Base-by-base conservation (phyloP, 2,797 vertebrate genomes). In the Liparis tanakae region DNA sequence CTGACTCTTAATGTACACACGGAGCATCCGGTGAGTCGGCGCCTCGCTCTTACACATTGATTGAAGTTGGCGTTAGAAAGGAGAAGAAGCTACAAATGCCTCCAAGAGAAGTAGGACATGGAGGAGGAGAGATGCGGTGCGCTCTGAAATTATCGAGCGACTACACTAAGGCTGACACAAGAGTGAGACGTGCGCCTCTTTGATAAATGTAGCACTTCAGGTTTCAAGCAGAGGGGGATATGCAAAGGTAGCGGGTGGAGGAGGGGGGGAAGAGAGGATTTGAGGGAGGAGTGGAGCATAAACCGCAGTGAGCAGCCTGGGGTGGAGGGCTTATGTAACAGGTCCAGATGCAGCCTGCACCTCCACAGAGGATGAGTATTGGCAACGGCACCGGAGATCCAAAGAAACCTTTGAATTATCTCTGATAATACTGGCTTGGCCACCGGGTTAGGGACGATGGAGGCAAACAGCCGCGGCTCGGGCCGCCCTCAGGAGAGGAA, bases 301-400 rank as follows among this genome's bases (percentile, higher is more conserved):
- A 85, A 85, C 82, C 50, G 79, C 87, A 85, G 80, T 76, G 84
- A 83, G 82, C 63, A 65, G 79, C 72, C 39, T 44, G 74, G 65
- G 78, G 81, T 56, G 67, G 75, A 70, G 84, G 66, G 77, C 82
- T 94, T 92, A 93, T 83, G 83, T 92, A 94, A 93, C 82, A 73
- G 79, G 79, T 87, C 88, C 84, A 85, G 84, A 90, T 86, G 87
- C 72, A 50, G 80, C 67, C 70, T 72, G 51, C 54, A 85, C 79
- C 78, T 88, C 79, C 67, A 79, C 57, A 74, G 80, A 87, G 89
- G 88, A 88, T 86, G 85, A 76, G 71, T 76, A 87, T 70, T 80
- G 81, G 75, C 85, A 81, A 85, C 80, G 85, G 77, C 84, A 81
- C 57, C 10, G 33, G 54, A 68, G 74, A 88, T 90, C 80, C 88